phyloP scores from a whole-genome alignment of 2,113 vertebrate genomes.

The Aplodontia rufa region DNA sequence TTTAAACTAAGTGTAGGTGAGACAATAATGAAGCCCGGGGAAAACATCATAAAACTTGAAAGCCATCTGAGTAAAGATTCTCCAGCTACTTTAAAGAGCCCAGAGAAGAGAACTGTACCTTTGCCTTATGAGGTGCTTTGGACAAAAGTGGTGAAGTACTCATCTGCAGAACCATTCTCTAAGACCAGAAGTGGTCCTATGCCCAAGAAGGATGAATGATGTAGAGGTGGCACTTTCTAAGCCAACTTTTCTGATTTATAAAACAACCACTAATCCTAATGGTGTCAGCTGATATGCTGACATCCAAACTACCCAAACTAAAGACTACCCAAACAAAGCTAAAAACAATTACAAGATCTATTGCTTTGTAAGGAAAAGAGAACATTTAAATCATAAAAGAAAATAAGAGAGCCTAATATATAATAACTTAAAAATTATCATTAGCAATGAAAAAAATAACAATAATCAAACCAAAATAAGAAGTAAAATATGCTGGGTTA shows the following conservation, averaged over 20 bases:
- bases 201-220: background rate
- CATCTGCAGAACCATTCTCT: background rate
- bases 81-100: background rate
- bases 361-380: background rate
- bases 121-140: background rate
- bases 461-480: background rate
- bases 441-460: background rate
- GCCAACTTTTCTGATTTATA: background rate
- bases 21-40: background rate
- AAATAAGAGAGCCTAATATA: background rate
- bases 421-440: background rate
- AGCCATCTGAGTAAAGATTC: background rate
- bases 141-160: background rate
- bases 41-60: background rate
- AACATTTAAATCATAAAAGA: background rate
- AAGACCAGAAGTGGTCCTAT: background rate
- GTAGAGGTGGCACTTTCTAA: background rate
- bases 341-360: background rate
- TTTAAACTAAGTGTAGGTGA: background rate
- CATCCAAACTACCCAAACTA: too few species aligned
- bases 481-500: background rate
- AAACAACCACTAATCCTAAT: background rate
- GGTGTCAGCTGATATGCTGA: background rate
- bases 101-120: background rate
- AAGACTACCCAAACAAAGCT: background rate